Conservation (phyloP, 2,888 invertebrate genomes). For the Dasysyrphus albostriatus region DNA sequence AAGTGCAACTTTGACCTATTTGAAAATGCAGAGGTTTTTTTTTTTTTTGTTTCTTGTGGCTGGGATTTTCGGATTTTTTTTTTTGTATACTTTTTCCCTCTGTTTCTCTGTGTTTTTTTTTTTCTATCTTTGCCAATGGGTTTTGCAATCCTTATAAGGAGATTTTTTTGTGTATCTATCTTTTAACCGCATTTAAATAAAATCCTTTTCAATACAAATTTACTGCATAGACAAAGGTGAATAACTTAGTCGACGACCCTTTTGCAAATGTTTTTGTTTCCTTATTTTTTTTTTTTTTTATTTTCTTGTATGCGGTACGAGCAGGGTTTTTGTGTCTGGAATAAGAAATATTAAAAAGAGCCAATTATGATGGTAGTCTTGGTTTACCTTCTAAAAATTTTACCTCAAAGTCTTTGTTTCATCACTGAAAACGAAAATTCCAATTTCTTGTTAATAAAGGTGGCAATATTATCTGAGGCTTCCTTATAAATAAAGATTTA, state of each 20-base stretch:
- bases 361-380: neutral
- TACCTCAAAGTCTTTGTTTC: neutral
- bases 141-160: conserved; percentile 13
- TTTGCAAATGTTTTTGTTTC: neutral
- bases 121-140: conserved; percentile 35
- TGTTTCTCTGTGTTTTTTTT: neutral
- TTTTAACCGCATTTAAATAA: conserved; percentile 39
- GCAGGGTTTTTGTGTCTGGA: conserved; percentile 53
- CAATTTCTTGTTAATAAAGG: conserved; percentile 3
- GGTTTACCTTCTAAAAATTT: neutral
- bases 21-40: conserved; percentile 45
- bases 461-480: neutral
- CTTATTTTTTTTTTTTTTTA: conserved; percentile 9
- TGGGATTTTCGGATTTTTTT: conserved; percentile 16
- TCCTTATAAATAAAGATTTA: neutral
- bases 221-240: conserved; percentile 51
- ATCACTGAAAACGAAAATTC: neutral
- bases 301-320: neutral
- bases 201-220: conserved; percentile 34
- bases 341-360: conserved; percentile 10
- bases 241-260: conserved; percentile 46
- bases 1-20: conserved; percentile 69
- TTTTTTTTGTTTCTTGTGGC: conserved; percentile 5
- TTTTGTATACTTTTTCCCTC: neutral
- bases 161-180: conserved; percentile 34